Base-by-base conservation (phyloP, 2,797 vertebrate species). In the Pseudochromis fuscus region DNA sequence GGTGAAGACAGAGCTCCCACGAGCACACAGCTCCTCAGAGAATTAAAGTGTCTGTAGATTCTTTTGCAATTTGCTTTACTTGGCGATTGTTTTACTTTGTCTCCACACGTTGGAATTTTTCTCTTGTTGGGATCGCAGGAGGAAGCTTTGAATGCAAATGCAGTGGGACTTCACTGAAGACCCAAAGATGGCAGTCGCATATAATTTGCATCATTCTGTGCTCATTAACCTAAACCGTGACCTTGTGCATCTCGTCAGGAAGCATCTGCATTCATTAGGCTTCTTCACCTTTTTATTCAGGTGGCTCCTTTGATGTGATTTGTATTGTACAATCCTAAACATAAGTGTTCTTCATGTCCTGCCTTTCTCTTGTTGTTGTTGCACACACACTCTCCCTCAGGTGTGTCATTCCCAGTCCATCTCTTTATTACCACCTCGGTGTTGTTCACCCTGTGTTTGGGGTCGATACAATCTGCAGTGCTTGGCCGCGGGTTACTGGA, bases 301-400 rank as follows among this genome's bases (percentile, higher is more conserved):
- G n/a, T n/a, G n/a, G n/a, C n/a, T n/a, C n/a, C n/a, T n/a, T n/a
- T n/a, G n/a, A n/a, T n/a, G n/a, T n/a, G n/a, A n/a, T n/a, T n/a
- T n/a, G n/a, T n/a, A n/a, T n/a, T n/a, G n/a, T 31, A 31, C 30
- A 5, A 31, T 10, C 30, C 10, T 5, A 10, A 7, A 31, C 30
- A 31, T 31, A 31, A 5, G 10, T 31, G 6, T 9, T 33, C 13
- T 38, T 15, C 13, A 31, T 53, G 68, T 16, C 24, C 21, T 0
- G 21, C 15, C n/a, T 59, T 19, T 30, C 1, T 42, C 3, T 25
- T 12, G 21, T 55, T 45, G 18, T 42, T 33, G 7, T 11, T 16
- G 13, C 21, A 31, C 40, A 21, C 64, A 46, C 23, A 67, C 13
- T 28, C 48, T 19, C 21, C 37, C 38, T 44, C 45, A 52, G 69